Evolutionary conservation across 1,140 invertebrate species (phyloP).

Genomic region (Saccostrea cuccullata): DNA sequence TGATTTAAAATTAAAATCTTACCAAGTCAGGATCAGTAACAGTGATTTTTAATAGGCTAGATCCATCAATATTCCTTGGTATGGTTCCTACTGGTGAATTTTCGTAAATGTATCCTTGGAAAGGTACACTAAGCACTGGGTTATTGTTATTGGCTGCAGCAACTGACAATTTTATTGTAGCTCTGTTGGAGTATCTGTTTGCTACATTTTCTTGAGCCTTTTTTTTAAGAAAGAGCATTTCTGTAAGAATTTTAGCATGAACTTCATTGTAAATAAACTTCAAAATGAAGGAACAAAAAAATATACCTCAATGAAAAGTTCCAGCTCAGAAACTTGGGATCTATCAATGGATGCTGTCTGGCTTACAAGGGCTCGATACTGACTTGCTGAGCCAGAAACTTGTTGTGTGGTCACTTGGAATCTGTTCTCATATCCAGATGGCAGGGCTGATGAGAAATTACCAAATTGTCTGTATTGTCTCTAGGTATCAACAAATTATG

Average conservation of each 20-base stretch:
- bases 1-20: neutral
- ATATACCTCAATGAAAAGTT: neutral
- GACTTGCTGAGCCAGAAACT: neutral
- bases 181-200: conserved; percentile 37
- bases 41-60: conserved; percentile 45
- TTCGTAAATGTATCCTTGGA: conserved; percentile 64
- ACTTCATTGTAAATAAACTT: no score
- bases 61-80: conserved; percentile 47
- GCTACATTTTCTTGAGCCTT: neutral
- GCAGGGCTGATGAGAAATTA: conserved; percentile 42
- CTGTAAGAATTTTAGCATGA: neutral
- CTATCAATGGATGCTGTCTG: no score
- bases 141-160: conserved; percentile 44
- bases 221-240: neutral
- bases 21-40: conserved; percentile 65
- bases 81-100: conserved; percentile 61
- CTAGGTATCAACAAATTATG: no score
- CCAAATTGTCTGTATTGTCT: no score
- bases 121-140: conserved; percentile 52
- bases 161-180: conserved; percentile 54
- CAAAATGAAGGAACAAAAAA: neutral
- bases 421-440: conserved; percentile 41
- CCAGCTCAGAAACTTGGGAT: no score
- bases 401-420: conserved; percentile 39
- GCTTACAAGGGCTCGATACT: no score